Conservation (phyloP, 2,888 invertebrate genomes). For the Drosophila phalerata region DNA sequence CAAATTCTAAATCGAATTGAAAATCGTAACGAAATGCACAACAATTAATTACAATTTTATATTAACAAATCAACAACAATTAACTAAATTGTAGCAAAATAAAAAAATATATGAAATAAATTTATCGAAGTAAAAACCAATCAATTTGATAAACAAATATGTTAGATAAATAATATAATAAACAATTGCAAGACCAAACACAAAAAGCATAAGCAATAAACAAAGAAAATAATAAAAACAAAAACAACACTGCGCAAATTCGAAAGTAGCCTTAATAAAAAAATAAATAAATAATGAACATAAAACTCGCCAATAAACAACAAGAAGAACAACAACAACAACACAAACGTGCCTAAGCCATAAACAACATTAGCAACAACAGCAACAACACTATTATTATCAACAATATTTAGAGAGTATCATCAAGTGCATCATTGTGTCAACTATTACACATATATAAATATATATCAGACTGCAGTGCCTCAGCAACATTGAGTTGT, state of each 20-base stretch:
- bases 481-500: conserved; percentile 50
- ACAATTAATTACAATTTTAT: background rate
- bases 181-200: conserved; percentile 46
- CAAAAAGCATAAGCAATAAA: conserved; percentile 40
- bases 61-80: background rate
- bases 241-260: conserved; percentile 43
- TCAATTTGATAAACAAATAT: conserved; percentile 5
- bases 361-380: conserved; percentile 41
- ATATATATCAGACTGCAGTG: conserved; percentile 55
- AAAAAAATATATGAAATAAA: conserved; percentile 19
- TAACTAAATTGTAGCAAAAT: background rate
- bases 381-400: conserved; percentile 9
- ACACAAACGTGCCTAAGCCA: conserved; percentile 74
- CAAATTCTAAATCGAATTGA: conserved; percentile 18
- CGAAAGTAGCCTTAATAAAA: conserved; percentile 41
- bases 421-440: background rate
- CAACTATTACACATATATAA: background rate
- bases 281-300: conserved; percentile 32
- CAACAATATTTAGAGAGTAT: background rate
- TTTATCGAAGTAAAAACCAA: conserved; percentile 1
- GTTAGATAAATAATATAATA: background rate
- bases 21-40: conserved; percentile 19
- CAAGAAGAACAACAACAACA: conserved; percentile 31
- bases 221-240: conserved; percentile 1
- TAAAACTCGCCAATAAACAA: conserved; percentile 46